Base-by-base conservation (phyloP, 2,113 vertebrate genomes). In the Murina feae region DNA sequence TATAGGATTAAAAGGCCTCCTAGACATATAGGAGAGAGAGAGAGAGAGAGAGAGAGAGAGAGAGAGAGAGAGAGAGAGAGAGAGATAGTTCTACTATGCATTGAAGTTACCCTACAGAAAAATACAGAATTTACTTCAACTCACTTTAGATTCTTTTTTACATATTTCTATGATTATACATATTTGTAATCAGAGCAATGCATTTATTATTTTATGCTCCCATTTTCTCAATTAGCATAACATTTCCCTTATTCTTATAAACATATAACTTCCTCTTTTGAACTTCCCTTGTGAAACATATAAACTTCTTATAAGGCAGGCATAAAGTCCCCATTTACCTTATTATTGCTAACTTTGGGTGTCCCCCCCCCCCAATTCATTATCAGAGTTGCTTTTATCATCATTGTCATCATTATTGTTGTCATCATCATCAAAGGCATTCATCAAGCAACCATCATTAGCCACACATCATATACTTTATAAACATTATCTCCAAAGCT, bases 151-250 rank as follows among this genome's bases (percentile, higher is more conserved):
- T 28, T 16, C 2, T 55, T 37, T 85, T 94, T 86, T 80, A 72
- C 4, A 58, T 83, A 86, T 51, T 66, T 13, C 25, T n/a, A 66
- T 58, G 6, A 3, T 25, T 79, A 69, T 51, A 35, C 5, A 35
- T 71, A 69, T 93, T 86, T 76, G 37, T 37, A 89, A 84, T 53
- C 21, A 80, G 23, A 32, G 11, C 7, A 53, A 53, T 47, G 6
- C 0, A 71, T 96, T 95, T 90, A 28, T 37, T 95, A 78, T 65
- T 71, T 88, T 83, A 66, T 76, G 4, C 4, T 86, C 6, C 76
- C 32, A 69, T 89, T 85, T 55, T 87, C 25, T 53, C 81, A 92
- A 93, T 69, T 83, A 92, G 55, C 12, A 58, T 78, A 82, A 78
- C 5, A 66, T 79, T 86, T 95, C 0, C 32, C 9, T 82, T 88